Evolutionary conservation across 2,113 vertebrate species (phyloP).

Genomic region (Scortum barcoo): DNA sequence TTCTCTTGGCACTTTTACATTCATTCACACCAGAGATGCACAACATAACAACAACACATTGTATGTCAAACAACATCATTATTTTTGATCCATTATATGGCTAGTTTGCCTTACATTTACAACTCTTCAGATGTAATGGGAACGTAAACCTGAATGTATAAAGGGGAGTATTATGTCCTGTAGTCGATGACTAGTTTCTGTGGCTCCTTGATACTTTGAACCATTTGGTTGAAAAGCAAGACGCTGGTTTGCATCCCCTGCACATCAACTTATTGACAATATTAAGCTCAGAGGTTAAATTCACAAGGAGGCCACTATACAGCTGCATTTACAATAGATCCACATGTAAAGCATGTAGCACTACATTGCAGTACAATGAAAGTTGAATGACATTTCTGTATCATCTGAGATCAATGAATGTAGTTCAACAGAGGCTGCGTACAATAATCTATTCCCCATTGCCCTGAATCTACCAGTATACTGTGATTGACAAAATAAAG

Average conservation of each 20-base stretch:
- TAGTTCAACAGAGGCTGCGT: neutral
- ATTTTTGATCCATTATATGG: neutral
- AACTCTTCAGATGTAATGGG: neutral
- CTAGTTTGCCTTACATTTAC: neutral
- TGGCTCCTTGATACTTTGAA: neutral
- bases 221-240: neutral
- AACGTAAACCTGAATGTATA: no score
- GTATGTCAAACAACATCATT: no score
- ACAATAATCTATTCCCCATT: conserved; percentile 1
- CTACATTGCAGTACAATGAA: neutral
- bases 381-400: neutral
- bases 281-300: neutral
- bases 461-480: neutral
- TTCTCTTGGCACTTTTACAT: no score
- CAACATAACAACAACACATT: neutral
- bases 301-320: neutral
- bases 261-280: neutral
- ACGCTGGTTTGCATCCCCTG: neutral
- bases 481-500: conserved; percentile 38
- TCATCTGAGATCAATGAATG: conserved; percentile 1
- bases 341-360: neutral
- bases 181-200: neutral
- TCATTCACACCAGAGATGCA: no score
- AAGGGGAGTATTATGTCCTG: neutral
- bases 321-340: neutral